Base-by-base conservation (phyloP, 1,140 invertebrate species). In the Delia radicum region DNA sequence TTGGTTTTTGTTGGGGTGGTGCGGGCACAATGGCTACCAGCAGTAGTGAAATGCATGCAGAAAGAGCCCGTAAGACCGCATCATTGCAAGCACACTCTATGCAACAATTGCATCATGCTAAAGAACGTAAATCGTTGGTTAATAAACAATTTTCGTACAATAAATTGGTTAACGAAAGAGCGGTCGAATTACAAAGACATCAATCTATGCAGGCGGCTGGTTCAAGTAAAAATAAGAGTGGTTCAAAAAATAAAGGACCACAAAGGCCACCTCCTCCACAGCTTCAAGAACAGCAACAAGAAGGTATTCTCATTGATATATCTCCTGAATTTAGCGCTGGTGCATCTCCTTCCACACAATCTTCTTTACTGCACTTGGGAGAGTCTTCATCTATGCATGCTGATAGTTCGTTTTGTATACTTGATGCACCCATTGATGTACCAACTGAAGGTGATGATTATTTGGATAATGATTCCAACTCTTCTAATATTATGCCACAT, bases 1-100 rank as follows among this genome's bases (percentile, higher is more conserved):
- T 91, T 73, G 94, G 94, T 10, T 93, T 94, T 80, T 92, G 92
- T 13, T 97, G 96, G 95, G 96, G 96, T 1, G 94, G 92, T 83
- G 94, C 94, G 0, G 89, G 95, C 93, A 87, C 93, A 92, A 80
- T 77, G 1, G 76, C 67, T n/a, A 33, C 77, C 0, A 69, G 29
- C 13, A 85, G 91, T 95, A 75, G 65, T 8, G 95, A 95, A 85
- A 84, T 95, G 42, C 88, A 91, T 37, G 95, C 95, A 10, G 81
- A 84, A n/a, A 78, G 85, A 0, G 81, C 80, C 55, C 67, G 82
- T 4, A 86, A 84, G 82, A 90, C 86, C 79, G 83, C 88, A 76
- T 84, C 87, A 61, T 81, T 89, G 61, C 78, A 87, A 78, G 79
- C 48, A 73, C 2, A 78, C 71, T 46, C 69, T 2, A 65, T 26